Conservation (phyloP, 2,888 invertebrate genomes). For the Drosophila formosana region DNA sequence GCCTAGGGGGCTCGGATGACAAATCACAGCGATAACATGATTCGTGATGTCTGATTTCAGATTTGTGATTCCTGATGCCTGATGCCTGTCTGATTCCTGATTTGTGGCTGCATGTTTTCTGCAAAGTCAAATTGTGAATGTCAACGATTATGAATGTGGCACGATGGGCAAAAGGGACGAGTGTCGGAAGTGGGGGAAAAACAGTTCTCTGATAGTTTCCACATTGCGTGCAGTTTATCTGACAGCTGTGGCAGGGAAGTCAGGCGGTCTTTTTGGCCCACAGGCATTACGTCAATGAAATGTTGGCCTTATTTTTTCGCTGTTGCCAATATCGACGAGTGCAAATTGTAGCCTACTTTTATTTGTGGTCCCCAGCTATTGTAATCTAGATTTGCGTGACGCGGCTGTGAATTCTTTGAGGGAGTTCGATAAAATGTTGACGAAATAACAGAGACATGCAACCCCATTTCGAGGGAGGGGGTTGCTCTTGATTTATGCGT, state of each 20-base stretch:
- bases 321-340: slow-evolving; percentile 51
- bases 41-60: slow-evolving; percentile 62
- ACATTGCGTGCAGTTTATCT: slow-evolving; percentile 28
- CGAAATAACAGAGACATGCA: slow-evolving; percentile 57
- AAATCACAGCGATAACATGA: slow-evolving; percentile 70
- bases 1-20: slow-evolving; percentile 56
- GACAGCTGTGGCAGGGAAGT: slow-evolving; percentile 20
- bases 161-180: background rate
- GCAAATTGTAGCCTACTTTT: slow-evolving; percentile 54
- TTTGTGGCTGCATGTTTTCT: slow-evolving; percentile 62
- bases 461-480: slow-evolving; percentile 24
- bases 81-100: slow-evolving; percentile 25
- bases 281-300: slow-evolving; percentile 38
- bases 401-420: slow-evolving; percentile 51
- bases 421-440: slow-evolving; percentile 50
- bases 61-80: slow-evolving; percentile 35
- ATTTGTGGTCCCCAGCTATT: slow-evolving; percentile 26
- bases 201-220: slow-evolving; percentile 2
- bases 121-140: slow-evolving; percentile 45
- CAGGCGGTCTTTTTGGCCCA: slow-evolving; percentile 4
- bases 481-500: slow-evolving; percentile 69
- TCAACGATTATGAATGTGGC: slow-evolving; percentile 24
- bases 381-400: slow-evolving; percentile 74
- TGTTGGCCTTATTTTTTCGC: slow-evolving; percentile 17
- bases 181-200: background rate